Evolutionary conservation across 2,888 invertebrate genomes (phyloP).

Genomic region (Trichacis sp.): DNA sequence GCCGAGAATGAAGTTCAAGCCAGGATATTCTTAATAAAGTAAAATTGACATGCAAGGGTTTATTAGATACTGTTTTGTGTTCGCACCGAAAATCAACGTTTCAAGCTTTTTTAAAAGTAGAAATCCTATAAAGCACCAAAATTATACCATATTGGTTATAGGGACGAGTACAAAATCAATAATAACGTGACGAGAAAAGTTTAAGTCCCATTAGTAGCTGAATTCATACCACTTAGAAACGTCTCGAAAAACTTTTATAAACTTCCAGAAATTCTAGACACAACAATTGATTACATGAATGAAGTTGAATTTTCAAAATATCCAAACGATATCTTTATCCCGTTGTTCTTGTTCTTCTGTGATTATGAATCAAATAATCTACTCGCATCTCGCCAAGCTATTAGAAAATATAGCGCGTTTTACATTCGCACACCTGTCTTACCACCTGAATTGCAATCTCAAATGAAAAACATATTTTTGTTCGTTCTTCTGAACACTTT

Average conservation of each 20-base stretch:
- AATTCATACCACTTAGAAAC: conserved; percentile 33
- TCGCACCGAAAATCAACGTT: conserved; percentile 24
- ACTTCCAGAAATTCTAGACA: conserved; percentile 18
- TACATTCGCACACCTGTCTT: conserved; percentile 32
- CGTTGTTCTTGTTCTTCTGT: conserved; percentile 40
- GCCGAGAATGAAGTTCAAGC: no score
- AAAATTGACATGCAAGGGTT: conserved; percentile 1
- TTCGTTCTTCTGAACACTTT: no score
- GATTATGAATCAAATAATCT: conserved; percentile 47
- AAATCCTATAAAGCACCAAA: conserved; percentile 28
- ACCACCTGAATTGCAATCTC: conserved; percentile 28
- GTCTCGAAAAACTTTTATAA: conserved; percentile 34
- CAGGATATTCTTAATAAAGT: conserved; percentile 1
- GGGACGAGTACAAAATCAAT: conserved; percentile 23
- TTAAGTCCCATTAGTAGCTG: conserved; percentile 20
- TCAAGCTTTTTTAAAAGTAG: conserved; percentile 19
- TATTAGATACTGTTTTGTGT: conserved; percentile 5
- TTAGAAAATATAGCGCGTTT: conserved; percentile 44
- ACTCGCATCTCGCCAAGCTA: conserved; percentile 38
- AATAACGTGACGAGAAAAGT: conserved; percentile 17
- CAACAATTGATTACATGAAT: conserved; percentile 27
- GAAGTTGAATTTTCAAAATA: conserved; percentile 6
- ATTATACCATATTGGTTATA: conserved; percentile 20
- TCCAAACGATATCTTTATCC: conserved; percentile 27
- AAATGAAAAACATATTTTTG: conserved; percentile 42